These are phyloP conservation scores for Micrastur ruficollis DNA, from an alignment of 2,797 vertebrate species.

Conservation along the genomic window DNA sequence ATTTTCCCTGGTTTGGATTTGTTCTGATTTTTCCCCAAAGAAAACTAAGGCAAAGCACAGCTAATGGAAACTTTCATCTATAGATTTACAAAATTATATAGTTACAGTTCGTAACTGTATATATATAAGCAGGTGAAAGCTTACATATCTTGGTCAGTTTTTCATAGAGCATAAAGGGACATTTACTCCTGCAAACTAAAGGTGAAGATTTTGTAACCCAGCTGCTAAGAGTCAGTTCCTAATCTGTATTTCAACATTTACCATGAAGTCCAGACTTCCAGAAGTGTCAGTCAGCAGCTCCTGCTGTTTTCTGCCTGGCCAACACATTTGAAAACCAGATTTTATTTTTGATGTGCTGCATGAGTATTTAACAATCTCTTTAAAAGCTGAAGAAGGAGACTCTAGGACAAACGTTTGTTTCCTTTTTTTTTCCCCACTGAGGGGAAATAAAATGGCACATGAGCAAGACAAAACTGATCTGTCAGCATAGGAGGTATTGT, in stretches of 20 bases:
- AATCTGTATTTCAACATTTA: neutral
- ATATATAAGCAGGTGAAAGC: neutral
- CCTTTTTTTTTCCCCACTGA: rapidly evolving
- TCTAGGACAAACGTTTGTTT: too few species aligned
- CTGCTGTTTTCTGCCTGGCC: neutral
- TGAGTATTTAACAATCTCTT: neutral
- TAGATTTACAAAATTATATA: neutral
- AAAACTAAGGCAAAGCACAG: neutral
- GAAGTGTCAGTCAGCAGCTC: neutral
- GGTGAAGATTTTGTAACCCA: neutral
- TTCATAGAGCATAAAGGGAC: neutral
- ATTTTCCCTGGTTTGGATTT: neutral
- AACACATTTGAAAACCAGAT: neutral
- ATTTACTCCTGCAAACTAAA: neutral
- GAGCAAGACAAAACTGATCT: neutral
- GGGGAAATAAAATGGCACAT: neutral
- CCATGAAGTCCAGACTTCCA: neutral
- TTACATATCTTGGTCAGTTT: neutral
- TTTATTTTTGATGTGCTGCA: neutral
- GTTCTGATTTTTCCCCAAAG: neutral
- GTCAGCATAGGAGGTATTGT: neutral
- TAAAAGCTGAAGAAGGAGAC: neutral
- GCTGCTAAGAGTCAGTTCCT: neutral
- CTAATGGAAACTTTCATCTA: neutral
- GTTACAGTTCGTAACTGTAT: neutral